Evolutionary conservation across 2,113 vertebrate genomes (phyloP).

Genomic region (Aptenodytes patagonicus): DNA sequence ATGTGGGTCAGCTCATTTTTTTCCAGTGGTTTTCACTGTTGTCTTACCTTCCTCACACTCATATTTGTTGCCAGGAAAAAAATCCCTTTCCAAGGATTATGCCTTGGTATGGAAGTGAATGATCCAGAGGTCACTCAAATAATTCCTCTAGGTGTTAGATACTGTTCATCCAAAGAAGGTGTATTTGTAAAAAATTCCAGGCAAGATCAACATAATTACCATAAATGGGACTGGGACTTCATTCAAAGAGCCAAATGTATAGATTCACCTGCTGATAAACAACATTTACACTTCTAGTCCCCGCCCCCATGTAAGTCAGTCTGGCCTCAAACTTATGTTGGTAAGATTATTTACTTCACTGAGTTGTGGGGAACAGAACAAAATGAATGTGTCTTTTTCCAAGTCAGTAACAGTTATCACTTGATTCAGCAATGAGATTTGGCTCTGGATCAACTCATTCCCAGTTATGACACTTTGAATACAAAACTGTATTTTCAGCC

Average conservation of each 20-base stretch:
- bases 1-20: neutral
- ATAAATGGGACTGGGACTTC: neutral
- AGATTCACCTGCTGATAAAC: neutral
- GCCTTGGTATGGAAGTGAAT: neutral
- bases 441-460: neutral
- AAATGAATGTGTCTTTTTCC: neutral
- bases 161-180: neutral
- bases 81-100: neutral
- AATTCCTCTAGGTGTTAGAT: neutral
- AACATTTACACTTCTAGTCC: neutral
- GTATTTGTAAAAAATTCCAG: neutral
- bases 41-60: neutral
- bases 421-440: neutral
- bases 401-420: neutral
- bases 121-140: neutral
- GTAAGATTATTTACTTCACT: neutral
- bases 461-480: neutral
- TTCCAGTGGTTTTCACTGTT: neutral
- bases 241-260: neutral
- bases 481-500: neutral
- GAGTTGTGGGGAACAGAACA: neutral
- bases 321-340: neutral
- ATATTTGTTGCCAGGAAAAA: neutral
- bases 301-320: neutral
- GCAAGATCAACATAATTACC: neutral